These are phyloP conservation scores for Struthidea cinerea DNA, from an alignment of 2,113 vertebrate species.

Conservation along the genomic window DNA sequence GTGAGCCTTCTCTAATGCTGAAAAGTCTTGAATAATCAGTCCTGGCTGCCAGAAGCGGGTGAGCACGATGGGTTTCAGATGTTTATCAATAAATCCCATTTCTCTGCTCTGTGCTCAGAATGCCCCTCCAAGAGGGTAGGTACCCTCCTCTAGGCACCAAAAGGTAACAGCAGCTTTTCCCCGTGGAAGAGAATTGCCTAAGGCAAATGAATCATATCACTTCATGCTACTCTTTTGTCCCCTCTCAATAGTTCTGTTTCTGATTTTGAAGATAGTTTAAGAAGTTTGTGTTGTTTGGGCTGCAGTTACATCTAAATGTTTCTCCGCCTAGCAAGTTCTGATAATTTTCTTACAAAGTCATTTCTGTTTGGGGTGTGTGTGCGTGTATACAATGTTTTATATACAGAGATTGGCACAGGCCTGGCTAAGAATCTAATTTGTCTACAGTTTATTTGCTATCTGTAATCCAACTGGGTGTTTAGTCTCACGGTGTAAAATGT, in stretches of 20 bases:
- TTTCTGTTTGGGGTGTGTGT: not conserved
- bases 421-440: not conserved
- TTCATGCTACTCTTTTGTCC: not conserved
- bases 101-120: not conserved
- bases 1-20: not conserved
- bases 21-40: not conserved
- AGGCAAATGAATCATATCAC: not conserved
- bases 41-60: not conserved
- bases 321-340: not conserved
- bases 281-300: not conserved
- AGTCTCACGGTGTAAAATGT: not conserved
- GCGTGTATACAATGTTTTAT: not conserved
- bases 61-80: not conserved
- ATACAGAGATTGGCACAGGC: not conserved
- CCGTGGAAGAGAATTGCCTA: not conserved
- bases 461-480: not conserved
- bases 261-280: not conserved
- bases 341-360: not conserved
- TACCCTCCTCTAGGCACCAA: not conserved
- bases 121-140: not conserved
- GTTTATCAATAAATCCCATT: not conserved
- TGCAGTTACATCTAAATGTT: not conserved
- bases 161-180: not conserved
- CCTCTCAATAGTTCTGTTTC: not conserved
- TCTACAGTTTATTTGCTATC: not conserved